Evolutionary conservation across 2,888 invertebrate species (phyloP).

Genomic region (Drosophila ezoana): DNA sequence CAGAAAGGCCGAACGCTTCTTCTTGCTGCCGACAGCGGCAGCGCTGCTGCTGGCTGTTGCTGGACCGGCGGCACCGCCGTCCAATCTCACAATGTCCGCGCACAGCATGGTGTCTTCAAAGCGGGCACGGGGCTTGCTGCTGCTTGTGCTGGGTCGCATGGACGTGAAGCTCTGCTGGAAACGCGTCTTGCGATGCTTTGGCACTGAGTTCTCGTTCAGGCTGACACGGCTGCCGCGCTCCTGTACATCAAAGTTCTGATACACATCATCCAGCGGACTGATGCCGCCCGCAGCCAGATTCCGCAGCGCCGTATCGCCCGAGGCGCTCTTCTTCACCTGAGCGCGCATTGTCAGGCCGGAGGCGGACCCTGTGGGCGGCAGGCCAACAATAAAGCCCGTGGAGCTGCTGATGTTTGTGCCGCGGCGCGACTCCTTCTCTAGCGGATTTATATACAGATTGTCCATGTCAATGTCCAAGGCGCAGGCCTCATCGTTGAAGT

Average conservation of each 20-base stretch:
- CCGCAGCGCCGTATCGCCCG: constrained; percentile 90
- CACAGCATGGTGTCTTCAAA: constrained; percentile 86
- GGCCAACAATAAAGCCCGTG: constrained; percentile 79
- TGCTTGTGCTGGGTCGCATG: constrained; percentile 86
- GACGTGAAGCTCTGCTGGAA: constrained; percentile 90
- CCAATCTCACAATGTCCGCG: constrained; percentile 86
- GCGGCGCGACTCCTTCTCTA: constrained; percentile 87
- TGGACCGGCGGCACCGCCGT: constrained; percentile 41
- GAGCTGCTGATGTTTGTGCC: constrained; percentile 61
- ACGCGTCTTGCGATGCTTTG: constrained; percentile 94
- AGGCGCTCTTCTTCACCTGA: constrained; percentile 91
- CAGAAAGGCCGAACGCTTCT: constrained; percentile 87
- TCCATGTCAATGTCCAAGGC: constrained; percentile 88
- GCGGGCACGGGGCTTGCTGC: constrained; percentile 81
- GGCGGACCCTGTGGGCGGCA: constrained; percentile 71
- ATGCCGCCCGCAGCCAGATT: constrained; percentile 86
- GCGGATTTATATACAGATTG: constrained; percentile 94
- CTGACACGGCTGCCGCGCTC: constrained; percentile 86
- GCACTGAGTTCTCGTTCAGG: constrained; percentile 88
- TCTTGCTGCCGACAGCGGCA: constrained; percentile 77
- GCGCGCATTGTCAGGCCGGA: constrained; percentile 84
- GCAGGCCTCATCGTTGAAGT: constrained; percentile 85
- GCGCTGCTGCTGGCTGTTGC: constrained; percentile 52
- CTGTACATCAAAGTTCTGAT: constrained; percentile 86
- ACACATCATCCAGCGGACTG: constrained; percentile 87